Evolutionary conservation across 2,113 vertebrate genomes (phyloP).

Genomic region (Bagarius yarrelli): DNA sequence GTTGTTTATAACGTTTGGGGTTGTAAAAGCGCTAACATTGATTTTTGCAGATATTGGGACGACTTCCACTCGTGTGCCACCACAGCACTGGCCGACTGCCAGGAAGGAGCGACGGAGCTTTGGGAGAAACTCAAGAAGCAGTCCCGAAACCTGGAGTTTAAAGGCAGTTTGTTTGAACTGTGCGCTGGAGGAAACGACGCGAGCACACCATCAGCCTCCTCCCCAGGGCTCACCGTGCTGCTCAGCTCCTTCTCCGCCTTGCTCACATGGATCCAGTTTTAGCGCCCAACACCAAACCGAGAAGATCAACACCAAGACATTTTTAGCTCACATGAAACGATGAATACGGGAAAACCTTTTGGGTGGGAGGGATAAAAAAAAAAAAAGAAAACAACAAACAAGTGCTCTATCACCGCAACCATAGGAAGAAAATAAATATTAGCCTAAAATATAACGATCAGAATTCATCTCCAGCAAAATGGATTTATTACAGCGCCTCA

Average conservation of each 20-base stretch:
- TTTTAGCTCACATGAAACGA: slow-evolving; percentile 30
- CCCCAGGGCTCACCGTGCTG: slow-evolving; percentile 70
- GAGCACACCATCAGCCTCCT: slow-evolving; percentile 60
- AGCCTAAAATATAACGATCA: slow-evolving; percentile 53
- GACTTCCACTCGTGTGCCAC: slow-evolving; percentile 95
- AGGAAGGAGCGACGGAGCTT: slow-evolving; percentile 92
- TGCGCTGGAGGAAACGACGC: slow-evolving; percentile 82
- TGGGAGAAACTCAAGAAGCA: slow-evolving; percentile 98
- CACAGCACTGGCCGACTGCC: slow-evolving; percentile 94
- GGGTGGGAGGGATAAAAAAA: slow-evolving; percentile 33
- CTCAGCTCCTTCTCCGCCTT: slow-evolving; percentile 78
- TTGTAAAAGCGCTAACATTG: not conserved
- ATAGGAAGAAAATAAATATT: slow-evolving; percentile 41
- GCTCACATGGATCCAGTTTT: slow-evolving; percentile 87
- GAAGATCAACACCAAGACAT: slow-evolving; percentile 41
- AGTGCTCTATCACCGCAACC: slow-evolving; percentile 55
- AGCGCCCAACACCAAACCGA: slow-evolving; percentile 53
- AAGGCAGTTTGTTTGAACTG: slow-evolving; percentile 97
- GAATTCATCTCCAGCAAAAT: slow-evolving; percentile 53
- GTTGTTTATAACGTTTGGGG: no score
- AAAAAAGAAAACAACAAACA: slow-evolving; percentile 68
- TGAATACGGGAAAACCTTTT: slow-evolving; percentile 24
- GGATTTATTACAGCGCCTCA: slow-evolving; percentile 63
- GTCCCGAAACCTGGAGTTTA: slow-evolving; percentile 93
- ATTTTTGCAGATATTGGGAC: slow-evolving; percentile 88